These are phyloP conservation scores for Callorhinus ursinus DNA, from an alignment of 2,113 vertebrate species.

Conservation along the genomic window DNA sequence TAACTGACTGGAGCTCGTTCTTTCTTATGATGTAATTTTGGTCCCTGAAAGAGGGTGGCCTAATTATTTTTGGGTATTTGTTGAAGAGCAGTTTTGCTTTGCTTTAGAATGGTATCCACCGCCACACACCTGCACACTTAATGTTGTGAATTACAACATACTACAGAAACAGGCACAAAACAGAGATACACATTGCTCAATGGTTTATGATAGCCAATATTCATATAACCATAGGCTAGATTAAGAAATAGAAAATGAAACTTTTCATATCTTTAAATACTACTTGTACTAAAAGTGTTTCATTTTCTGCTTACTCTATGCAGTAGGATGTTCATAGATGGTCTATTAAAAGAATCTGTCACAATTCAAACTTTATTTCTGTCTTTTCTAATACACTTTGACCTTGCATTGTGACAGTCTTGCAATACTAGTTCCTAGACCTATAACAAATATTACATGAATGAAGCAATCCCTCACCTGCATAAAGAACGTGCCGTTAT, in stretches of 20 bases:
- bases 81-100: slow-evolving; percentile 2
- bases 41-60: not conserved
- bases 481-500: not conserved
- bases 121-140: not conserved
- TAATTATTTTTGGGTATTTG: not conserved
- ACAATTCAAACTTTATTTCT: not conserved
- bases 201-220: not conserved
- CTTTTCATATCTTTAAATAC: not conserved
- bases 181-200: not conserved
- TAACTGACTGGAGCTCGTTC: not conserved
- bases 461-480: not conserved
- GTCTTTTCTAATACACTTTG: not conserved
- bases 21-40: not conserved
- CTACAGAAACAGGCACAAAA: not conserved
- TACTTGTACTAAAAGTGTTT: not conserved
- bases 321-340: not conserved
- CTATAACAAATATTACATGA: not conserved
- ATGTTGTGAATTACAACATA: not conserved
- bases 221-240: not conserved
- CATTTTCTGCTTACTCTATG: not conserved
- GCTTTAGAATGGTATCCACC: not conserved
- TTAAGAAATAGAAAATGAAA: not conserved
- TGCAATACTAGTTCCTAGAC: not conserved
- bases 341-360: not conserved
- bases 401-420: not conserved